Evolutionary conservation across 1,140 invertebrate genomes (phyloP).

Genomic region (Goniozus legneri): DNA sequence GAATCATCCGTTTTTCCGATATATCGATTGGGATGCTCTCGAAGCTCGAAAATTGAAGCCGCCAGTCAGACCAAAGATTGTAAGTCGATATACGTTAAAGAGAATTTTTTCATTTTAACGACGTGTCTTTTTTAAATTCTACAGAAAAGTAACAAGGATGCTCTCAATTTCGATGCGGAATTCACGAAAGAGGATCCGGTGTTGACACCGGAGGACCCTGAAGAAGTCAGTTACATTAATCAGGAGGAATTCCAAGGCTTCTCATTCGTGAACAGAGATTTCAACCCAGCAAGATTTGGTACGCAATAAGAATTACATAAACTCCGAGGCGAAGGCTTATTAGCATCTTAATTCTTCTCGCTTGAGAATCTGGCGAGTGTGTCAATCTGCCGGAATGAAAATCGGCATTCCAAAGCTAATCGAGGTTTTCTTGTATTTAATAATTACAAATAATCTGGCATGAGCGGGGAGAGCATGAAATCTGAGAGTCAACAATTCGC

Average conservation of each 20-base stretch:
- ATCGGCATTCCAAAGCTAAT: conserved; percentile 14
- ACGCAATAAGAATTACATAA: conserved; percentile 31
- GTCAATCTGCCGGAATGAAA: conserved; percentile 13
- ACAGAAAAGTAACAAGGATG: conserved; percentile 96
- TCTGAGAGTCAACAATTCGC: too few species aligned
- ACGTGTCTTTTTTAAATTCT: conserved; percentile 35
- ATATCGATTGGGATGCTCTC: conserved; percentile 94
- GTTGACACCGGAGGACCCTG: conserved; percentile 88
- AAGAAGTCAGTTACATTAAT: conserved; percentile 90
- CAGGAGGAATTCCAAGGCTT: conserved; percentile 97
- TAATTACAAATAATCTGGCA: too few species aligned
- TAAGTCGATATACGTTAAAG: conserved; percentile 61
- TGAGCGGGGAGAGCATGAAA: too few species aligned
- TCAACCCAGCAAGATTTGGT: conserved; percentile 69
- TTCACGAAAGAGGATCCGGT: conserved; percentile 98
- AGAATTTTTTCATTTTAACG: too few species aligned
- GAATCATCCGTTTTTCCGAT: conserved; percentile 89
- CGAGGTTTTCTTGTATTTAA: conserved; percentile 9
- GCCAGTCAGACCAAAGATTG: conserved; percentile 97
- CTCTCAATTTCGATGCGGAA: conserved; percentile 98
- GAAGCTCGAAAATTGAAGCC: conserved; percentile 88
- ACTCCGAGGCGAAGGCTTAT: conserved; percentile 2
- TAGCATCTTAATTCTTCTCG: conserved; percentile 19
- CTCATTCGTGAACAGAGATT: conserved; percentile 94
- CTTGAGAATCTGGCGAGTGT: conserved; percentile 14